Evolutionary conservation across 2,888 invertebrate species (phyloP).

Genomic region (Alloscopus bannaensis): DNA sequence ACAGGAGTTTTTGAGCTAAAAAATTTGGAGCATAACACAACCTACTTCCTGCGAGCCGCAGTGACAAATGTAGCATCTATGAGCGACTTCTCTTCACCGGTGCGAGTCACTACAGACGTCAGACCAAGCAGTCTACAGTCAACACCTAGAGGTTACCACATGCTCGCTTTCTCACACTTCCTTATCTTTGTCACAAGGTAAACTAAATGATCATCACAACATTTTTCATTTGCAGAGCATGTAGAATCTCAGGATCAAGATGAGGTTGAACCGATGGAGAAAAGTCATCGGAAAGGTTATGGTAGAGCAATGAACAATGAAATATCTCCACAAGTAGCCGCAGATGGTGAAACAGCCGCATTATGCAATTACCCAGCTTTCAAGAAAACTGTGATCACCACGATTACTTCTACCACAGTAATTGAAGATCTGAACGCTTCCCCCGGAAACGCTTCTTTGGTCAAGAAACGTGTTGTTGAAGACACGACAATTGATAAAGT

Average conservation of each 20-base stretch:
- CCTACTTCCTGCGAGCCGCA: constrained; percentile 38
- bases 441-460: constrained; percentile 11
- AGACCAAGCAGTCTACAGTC: too few species aligned
- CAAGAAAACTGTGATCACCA: constrained; percentile 36
- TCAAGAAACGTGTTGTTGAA: constrained; percentile 34
- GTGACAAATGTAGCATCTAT: constrained; percentile 37
- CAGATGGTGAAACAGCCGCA: neutral
- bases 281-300: too few species aligned
- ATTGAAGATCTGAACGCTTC: constrained; percentile 21
- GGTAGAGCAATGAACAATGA: too few species aligned
- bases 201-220: too few species aligned
- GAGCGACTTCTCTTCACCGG: constrained; percentile 35
- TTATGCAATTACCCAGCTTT: constrained; percentile 18
- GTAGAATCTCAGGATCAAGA: too few species aligned
- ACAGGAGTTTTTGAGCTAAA: constrained; percentile 37
- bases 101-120: constrained; percentile 48
- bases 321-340: too few species aligned
- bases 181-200: too few species aligned
- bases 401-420: constrained; percentile 22
- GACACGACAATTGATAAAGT: constrained; percentile 25
- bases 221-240: too few species aligned
- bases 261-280: too few species aligned
- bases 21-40: constrained; percentile 29
- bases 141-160: too few species aligned
- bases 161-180: too few species aligned